Conservation (phyloP, 2,888 invertebrate species). For the Leucoma salicis region DNA sequence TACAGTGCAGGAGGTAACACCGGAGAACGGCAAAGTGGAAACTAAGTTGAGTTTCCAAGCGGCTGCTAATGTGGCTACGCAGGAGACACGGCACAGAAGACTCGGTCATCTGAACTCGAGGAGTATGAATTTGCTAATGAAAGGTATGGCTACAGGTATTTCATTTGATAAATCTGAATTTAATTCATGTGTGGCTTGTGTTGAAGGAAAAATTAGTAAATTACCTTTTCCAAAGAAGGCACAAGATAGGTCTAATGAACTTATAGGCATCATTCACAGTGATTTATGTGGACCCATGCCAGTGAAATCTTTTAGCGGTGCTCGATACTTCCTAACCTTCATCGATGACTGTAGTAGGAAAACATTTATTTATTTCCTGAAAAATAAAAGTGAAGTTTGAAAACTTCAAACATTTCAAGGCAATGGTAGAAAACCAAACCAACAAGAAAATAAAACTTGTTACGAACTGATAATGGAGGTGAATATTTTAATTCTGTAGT, state of each 20-base stretch:
- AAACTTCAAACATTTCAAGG: constrained; percentile 15
- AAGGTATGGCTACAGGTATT: not conserved
- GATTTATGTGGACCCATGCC: constrained; percentile 2
- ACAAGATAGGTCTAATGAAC: not conserved
- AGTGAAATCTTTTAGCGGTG: not conserved
- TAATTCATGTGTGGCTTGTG: not conserved
- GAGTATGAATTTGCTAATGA: not conserved
- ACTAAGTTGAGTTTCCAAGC: no score
- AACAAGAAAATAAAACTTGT: not conserved
- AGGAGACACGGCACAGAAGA: not conserved
- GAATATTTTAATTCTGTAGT: not conserved
- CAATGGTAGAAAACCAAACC: not conserved
- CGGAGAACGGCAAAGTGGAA: no score
- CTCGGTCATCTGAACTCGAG: not conserved
- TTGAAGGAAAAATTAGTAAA: not conserved
- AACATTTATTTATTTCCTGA: constrained; percentile 2
- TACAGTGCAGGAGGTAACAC: no score
- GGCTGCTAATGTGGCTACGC: no score
- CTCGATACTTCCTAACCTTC: constrained; percentile 18
- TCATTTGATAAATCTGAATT: not conserved
- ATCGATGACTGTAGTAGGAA: constrained; percentile 8
- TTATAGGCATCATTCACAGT: not conserved
- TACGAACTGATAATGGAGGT: constrained; percentile 3
- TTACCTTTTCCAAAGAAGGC: constrained; percentile 1
- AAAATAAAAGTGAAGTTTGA: constrained; percentile 3